Evolutionary conservation across 2,113 vertebrate genomes (phyloP).

Genomic region (Syngnathoides biaculeatus): DNA sequence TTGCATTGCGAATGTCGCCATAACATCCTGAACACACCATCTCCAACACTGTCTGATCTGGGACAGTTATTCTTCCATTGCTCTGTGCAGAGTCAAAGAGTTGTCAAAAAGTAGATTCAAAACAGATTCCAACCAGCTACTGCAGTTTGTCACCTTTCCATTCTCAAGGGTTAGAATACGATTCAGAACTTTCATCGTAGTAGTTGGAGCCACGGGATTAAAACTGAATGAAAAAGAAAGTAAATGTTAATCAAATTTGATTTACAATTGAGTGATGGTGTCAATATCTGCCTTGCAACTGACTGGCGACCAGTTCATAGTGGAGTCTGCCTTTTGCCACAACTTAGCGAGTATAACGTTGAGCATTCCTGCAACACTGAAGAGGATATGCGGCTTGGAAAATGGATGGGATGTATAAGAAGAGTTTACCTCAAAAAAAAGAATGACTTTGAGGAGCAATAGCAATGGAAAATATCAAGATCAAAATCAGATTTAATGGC

Average conservation of each 20-base stretch:
- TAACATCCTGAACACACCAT: constrained; percentile 84
- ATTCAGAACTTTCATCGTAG: constrained; percentile 87
- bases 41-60: constrained; percentile 78
- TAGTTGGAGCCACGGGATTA: constrained; percentile 91
- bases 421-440: no score
- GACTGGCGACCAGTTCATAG: no score
- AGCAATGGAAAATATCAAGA: no score
- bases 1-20: constrained; percentile 91
- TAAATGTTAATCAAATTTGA: neutral
- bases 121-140: neutral
- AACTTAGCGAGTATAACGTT: no score
- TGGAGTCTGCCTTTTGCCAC: no score
- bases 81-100: constrained; percentile 66
- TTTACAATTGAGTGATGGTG: no score
- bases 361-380: no score
- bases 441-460: no score
- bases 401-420: no score
- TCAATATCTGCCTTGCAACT: no score
- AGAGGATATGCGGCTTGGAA: no score
- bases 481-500: no score
- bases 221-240: constrained; percentile 77
- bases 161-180: constrained; percentile 80
- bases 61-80: constrained; percentile 64
- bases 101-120: neutral
- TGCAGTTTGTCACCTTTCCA: constrained; percentile 73